Evolutionary conservation across 23 tunicate genomes (phyloP), one percentile per base, ranked within the genome.

Genomic region (Ciona savignyi): DNA sequence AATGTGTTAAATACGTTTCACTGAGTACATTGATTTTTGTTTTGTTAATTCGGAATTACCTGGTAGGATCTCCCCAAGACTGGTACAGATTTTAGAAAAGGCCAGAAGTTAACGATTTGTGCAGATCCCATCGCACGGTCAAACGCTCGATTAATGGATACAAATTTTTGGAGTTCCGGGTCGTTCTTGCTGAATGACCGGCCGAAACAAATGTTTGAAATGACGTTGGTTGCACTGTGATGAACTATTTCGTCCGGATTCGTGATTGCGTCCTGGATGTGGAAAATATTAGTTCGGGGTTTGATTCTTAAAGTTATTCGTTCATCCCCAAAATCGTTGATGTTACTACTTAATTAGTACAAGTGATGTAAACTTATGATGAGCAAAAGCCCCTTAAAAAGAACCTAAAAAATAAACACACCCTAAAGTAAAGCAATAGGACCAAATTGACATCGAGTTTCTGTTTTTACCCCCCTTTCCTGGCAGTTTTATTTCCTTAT

Each of bases 41-140:
- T n/a, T n/a, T n/a, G n/a, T n/a, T n/a, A n/a, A 42, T 42, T 9
- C 11, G 56, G 56, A 42, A 42, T 42, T 42, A 42, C 56, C 56
- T 68, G 66, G 28, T 19, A 82, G 3, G 87, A 48, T 26, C 35
- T 60, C 1, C 65, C 68, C 4, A 82, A 20, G 21, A 74, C 23
- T 2, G 87, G 87, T 15, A 68, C 26, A 63, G 74, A 33, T 26
- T 75, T 60, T 22, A 82, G 28, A 3, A 82, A 24, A 25, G 87
- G 87, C 80, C 80, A 82, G 70, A 82, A 66, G 51, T 82, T 74
- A 25, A 82, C 80, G 0, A 78, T 65, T 29, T 82, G 87, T 11
- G 75, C n/a, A 1, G 87, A 75, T 67, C 80, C 80, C 87, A 82
- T 82, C 27, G 87, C 87, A 51, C 32, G 42, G 68, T 82, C 87